phyloP scores from a whole-genome alignment of 2,888 invertebrate species.

The Agapetus fuscipes region DNA sequence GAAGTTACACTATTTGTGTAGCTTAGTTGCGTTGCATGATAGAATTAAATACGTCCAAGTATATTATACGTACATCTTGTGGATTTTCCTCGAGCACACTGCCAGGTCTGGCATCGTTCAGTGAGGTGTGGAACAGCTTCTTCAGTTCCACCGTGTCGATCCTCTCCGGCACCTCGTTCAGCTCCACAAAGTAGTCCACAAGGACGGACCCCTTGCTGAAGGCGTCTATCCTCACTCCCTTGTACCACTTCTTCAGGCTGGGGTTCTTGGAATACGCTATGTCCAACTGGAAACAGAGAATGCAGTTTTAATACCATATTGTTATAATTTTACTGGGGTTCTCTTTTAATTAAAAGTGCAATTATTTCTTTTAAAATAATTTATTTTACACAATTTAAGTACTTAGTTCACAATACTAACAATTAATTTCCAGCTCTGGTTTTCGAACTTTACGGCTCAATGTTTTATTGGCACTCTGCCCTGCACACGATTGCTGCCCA shows the following conservation, averaged over 20 bases:
- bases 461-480: too few relatives aligned
- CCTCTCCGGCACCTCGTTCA: conserved; percentile 62
- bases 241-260: conserved; percentile 70
- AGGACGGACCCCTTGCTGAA: conserved; percentile 82
- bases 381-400: too few relatives aligned
- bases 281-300: conserved; percentile 57
- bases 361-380: too few relatives aligned
- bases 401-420: too few relatives aligned
- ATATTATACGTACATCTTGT: conserved; percentile 24
- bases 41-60: too few relatives aligned
- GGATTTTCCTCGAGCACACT: conserved; percentile 36
- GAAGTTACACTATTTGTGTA: too few relatives aligned
- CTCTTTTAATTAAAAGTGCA: too few relatives aligned
- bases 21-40: too few relatives aligned
- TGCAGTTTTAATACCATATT: not conserved
- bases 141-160: conserved; percentile 65
- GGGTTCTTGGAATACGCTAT: conserved; percentile 70
- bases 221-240: conserved; percentile 76
- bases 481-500: too few relatives aligned
- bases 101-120: conserved; percentile 43
- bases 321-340: not conserved
- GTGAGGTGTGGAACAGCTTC: conserved; percentile 50
- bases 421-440: too few relatives aligned
- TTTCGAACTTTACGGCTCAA: too few relatives aligned
- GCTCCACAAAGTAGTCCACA: conserved; percentile 79